Evolutionary conservation across 2,797 vertebrate genomes (phyloP), one percentile per base, ranked within the genome.

Genomic region (Chrosomus eos): DNA sequence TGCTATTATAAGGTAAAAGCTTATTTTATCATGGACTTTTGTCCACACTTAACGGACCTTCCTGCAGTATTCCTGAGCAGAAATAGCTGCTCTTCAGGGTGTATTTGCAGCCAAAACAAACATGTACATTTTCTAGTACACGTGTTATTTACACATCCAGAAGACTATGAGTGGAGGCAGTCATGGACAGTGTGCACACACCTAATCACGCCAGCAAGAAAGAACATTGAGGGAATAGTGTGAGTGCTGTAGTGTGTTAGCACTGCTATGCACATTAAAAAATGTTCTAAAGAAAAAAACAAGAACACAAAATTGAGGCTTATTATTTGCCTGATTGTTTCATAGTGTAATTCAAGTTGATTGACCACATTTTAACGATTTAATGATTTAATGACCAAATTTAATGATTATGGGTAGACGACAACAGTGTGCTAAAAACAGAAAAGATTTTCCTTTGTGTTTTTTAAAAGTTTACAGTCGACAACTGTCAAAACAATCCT

Each of bases 71-170:
- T 51, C 43, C 19, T 67, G 80, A 85, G 66, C 84, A 73, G 90
- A 90, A 85, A 91, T 18, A 51, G 40, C 72, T 48, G 72, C 60
- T 77, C 45, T 53, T 75, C 31, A 45, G 18, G 80, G 86, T 8
- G 31, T 91, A 86, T 90, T 88, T 80, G 33, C 10, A 80, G 85
- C 80, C 81, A 38, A 89, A 92, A 92, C 90, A 91, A 53, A 85
- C 77, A 88, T 70, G 85, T 45, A 70, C 62, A 74, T 76, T 88
- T 86, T 88, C 82, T 87, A 82, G 75, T 80, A 45, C 16, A 40
- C 80, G 81, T 88, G 82, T 88, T 89, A 71, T 89, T 86, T 77
- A 83, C 86, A 74, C 82, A 84, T 33, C 40, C 62, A 14, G 33
- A 64, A 19, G 40, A 85, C 72, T 13, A 26, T 71, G 84, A 86